Percentiles rank a stretch among this genome's conserved stretches.
Evolutionary conservation across 2,888 invertebrate genomes (phyloP).

Genomic region (Noctuana brunneofusca): DNA sequence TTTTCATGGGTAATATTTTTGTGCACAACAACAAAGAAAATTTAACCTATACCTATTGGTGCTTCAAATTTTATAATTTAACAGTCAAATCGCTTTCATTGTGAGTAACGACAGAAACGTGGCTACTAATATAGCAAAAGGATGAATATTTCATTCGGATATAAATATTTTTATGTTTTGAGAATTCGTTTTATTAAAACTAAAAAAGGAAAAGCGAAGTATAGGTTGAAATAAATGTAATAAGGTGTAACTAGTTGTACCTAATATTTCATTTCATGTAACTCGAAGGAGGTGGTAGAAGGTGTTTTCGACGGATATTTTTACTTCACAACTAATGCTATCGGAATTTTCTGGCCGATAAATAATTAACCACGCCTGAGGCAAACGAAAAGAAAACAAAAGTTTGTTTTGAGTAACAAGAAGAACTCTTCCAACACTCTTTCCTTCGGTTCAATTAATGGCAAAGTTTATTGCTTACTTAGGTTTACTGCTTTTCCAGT

Average conservation of each 20-base stretch:
- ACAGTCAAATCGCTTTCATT: too few species aligned
- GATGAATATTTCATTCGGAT: too few species aligned
- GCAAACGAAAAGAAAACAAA: slow-evolving; percentile 6
- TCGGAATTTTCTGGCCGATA: neutral
- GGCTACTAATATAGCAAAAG: too few species aligned
- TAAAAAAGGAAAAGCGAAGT: too few species aligned
- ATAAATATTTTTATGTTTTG: too few species aligned
- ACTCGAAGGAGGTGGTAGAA: too few species aligned
- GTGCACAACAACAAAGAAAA: neutral
- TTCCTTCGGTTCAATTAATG: slow-evolving; percentile 17
- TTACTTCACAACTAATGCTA: neutral
- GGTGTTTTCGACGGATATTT: neutral
- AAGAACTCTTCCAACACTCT: slow-evolving; percentile 1
- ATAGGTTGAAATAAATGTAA: too few species aligned
- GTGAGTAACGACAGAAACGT: too few species aligned
- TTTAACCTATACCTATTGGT: neutral
- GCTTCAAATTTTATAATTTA: too few species aligned
- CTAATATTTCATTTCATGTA: too few species aligned
- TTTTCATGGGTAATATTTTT: slow-evolving; percentile 11
- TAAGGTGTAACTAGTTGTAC: too few species aligned
- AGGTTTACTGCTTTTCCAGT: neutral
- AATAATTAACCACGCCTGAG: slow-evolving; percentile 2
- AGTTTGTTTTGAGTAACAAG: slow-evolving; percentile 17
- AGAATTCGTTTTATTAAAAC: too few species aligned
- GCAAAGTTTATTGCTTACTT: slow-evolving; percentile 17